Evolutionary conservation across 1,140 invertebrate species (phyloP), one percentile per base, ranked within the genome.

Genomic region (Chironomus striatipennis): DNA sequence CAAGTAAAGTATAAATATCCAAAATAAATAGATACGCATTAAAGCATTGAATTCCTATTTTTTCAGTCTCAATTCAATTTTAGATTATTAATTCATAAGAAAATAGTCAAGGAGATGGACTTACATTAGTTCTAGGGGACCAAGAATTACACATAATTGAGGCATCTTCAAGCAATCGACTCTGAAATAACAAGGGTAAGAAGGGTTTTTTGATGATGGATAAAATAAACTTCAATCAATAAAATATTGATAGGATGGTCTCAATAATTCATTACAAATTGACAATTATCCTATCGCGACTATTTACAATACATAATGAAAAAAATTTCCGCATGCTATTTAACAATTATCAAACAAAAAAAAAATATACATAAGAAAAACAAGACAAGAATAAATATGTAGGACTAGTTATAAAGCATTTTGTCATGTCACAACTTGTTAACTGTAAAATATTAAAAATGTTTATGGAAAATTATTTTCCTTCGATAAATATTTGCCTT

Each of bases 111-210:
- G 24, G 5, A 34, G 24, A 5, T 34, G 24, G 65, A 92, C 91
- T 90, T 87, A 93, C 91, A 84, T 93, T 93, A 83, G 93, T 91
- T 82, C 91, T 87, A 77, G 91, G 90, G 80, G 92, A 93, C 92
- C 92, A 93, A 57, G 91, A 92, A 86, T 93, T 93, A 87, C 91
- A 93, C 90, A 93, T 91, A 80, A 93, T 88, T 77, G 91, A 92
- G 75, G 92, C 91, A 85, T 93, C 92, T 84, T 93, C 92, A 83
- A 93, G 85, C 83, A 93, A 92, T 81, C 92, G 90, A 85, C 90
- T 92, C 92, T 93, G 90, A 73, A 90, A 90, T 82, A 79, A 79
- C 78, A 77, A 80, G 15, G 18, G 15, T 75, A 21, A 21, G 20
- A 75, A 18, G 24, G 24, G 5, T 34, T n/a, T n/a, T n/a, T 34